Evolutionary conservation across 2,888 invertebrate species (phyloP), one percentile per base, ranked within the genome.

Genomic region (Euspilapteryx auroguttella): DNA sequence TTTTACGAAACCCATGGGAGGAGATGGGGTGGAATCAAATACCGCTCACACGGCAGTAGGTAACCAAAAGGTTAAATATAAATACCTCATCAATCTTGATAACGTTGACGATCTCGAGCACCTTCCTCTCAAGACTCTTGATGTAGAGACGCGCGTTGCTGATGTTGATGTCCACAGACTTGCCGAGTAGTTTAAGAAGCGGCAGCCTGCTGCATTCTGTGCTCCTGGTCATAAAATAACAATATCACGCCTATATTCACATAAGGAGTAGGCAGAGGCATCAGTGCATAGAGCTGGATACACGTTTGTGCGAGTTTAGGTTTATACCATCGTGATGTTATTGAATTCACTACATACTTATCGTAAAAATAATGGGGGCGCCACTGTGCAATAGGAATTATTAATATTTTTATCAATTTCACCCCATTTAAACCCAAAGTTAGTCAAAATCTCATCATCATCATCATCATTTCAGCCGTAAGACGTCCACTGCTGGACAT

Each of bases 111-210:
- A 86, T 78, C 40, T 87, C 85, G 17, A 79, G 78, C 10, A 86
- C 82, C 31, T 84, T 82, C 48, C 86, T 83, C 48, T 93, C 92
- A 37, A 94, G 80, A 23, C 91, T 83, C 38, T 88, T 87, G 43
- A 94, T 79, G 52, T 89, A 91, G 9, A 92, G 79, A 32, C 88
- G 80, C 1, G 88, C 88, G 63, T 93, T 94, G 42, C 83, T 81
- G 28, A 79, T 77, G 31, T 83, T 86, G 22, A 92, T 83, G 12
- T 80, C 80, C n/a, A 85, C 79, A 30, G 86, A 82, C 12, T 84
- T 79, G 24, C 89, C 88, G 3, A 91, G 56, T 8, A 90, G 69
- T 42, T 82, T 80, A 12, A 89, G 59, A 8, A 89, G 75, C 0
- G 88, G 86, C 9, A 87, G 79, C 26, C 86, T 83, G 40, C 85